A percentile compares a stretch with the other conserved stretches of the same genome.
Evolutionary conservation across 64 coral and sea anemone species (phyloP).

Genomic region (Actinia equina): DNA sequence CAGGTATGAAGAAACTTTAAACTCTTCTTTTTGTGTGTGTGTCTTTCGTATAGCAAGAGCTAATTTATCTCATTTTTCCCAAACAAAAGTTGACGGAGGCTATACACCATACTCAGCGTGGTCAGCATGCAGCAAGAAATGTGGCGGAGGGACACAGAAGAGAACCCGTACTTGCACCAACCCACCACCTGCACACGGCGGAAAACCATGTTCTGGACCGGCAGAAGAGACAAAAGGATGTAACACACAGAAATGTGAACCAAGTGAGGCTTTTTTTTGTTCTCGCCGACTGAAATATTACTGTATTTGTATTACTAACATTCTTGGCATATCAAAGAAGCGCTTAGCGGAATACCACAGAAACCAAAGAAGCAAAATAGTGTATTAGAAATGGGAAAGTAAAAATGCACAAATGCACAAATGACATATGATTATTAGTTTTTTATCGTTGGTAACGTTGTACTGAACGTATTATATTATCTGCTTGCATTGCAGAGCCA

Average conservation of each 20-base stretch:
- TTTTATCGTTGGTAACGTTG: no score
- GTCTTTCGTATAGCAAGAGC: background rate
- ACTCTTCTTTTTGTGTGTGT: no score
- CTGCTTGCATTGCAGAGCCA: background rate
- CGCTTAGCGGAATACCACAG: no score
- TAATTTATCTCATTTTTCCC: background rate
- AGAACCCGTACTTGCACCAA: background rate
- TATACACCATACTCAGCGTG: background rate
- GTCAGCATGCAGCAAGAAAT: background rate
- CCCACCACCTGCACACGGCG: no score
- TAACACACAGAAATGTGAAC: background rate
- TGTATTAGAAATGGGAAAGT: no score
- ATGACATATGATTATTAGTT: no score
- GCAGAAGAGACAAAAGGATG: slow-evolving; percentile 1
- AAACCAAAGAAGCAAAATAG: no score
- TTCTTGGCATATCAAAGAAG: no score
- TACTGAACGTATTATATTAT: background rate
- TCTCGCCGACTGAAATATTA: background rate
- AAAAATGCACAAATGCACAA: no score
- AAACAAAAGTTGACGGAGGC: background rate
- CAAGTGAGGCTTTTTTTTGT: background rate
- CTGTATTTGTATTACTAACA: no score
- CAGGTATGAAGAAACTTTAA: no score
- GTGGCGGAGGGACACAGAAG: background rate
- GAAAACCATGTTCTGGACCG: no score